These are phyloP conservation scores for Latrodectus geometricus DNA, from an alignment of 1,140 invertebrate species.

Conservation along the genomic window DNA sequence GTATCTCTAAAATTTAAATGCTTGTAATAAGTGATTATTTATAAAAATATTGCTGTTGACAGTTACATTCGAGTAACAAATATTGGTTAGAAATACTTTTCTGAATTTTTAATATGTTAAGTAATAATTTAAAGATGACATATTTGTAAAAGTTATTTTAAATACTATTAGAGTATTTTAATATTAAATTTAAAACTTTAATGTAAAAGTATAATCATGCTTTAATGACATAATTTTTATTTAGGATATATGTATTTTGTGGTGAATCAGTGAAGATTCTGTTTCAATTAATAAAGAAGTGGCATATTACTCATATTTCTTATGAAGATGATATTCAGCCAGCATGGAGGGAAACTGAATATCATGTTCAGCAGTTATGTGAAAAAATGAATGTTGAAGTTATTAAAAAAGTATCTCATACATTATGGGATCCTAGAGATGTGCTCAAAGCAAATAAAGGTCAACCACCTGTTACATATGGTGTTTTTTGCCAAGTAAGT, in stretches of 20 bases:
- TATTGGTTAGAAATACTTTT: too few species aligned
- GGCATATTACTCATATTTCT: conserved; percentile 67
- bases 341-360: conserved; percentile 77
- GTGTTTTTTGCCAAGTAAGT: conserved; percentile 39
- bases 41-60: too few species aligned
- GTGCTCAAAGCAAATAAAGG: conserved; percentile 43
- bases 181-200: too few species aligned
- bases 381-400: conserved; percentile 72
- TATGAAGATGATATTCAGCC: conserved; percentile 82
- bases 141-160: too few species aligned
- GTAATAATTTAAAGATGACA: too few species aligned
- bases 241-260: conserved; percentile 69
- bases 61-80: too few species aligned
- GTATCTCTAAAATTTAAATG: too few species aligned
- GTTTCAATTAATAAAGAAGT: conserved; percentile 70
- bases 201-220: too few species aligned
- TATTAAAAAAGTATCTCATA: conserved; percentile 66
- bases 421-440: conserved; percentile 68
- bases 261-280: conserved; percentile 73
- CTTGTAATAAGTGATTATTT: too few species aligned
- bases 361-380: conserved; percentile 74
- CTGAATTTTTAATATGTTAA: too few species aligned
- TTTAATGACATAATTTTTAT: not conserved
- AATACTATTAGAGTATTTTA: too few species aligned
- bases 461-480: conserved; percentile 44